Conservation (phyloP, 2,113 vertebrate species). For the Datnioides undecimradiatus region DNA sequence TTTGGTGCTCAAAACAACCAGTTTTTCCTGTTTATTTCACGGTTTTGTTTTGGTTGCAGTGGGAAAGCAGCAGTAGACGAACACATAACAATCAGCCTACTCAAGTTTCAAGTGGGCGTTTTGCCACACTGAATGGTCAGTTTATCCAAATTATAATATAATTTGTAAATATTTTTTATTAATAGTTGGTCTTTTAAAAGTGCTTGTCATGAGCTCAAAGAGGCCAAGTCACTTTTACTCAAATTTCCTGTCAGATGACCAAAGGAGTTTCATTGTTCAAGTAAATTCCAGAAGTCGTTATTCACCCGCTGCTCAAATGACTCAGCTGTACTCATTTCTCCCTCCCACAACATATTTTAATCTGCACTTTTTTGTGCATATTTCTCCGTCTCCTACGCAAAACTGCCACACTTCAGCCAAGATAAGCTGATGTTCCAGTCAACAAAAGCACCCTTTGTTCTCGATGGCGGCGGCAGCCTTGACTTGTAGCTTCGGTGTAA, state of each 20-base stretch:
- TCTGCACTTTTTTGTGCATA: background rate
- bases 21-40: background rate
- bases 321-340: background rate
- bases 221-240: background rate
- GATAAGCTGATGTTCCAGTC: background rate
- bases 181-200: background rate
- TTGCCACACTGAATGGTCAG: background rate
- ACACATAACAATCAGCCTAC: background rate
- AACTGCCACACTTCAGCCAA: background rate
- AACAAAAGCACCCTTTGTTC: slow-evolving; percentile 13
- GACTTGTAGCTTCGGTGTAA: background rate
- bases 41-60: no score
- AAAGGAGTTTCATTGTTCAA: background rate
- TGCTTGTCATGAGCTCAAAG: background rate
- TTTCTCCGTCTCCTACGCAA: background rate
- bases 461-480: background rate
- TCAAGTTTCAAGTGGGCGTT: background rate
- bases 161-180: background rate
- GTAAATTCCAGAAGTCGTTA: background rate
- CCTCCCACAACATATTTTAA: background rate
- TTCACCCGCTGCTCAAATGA: background rate
- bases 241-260: background rate
- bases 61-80: background rate
- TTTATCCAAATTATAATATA: background rate
- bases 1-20: background rate